Evolutionary conservation across 2,113 vertebrate genomes (phyloP), one percentile per base, ranked within the genome.

Genomic region (Paratilapia polleni): DNA sequence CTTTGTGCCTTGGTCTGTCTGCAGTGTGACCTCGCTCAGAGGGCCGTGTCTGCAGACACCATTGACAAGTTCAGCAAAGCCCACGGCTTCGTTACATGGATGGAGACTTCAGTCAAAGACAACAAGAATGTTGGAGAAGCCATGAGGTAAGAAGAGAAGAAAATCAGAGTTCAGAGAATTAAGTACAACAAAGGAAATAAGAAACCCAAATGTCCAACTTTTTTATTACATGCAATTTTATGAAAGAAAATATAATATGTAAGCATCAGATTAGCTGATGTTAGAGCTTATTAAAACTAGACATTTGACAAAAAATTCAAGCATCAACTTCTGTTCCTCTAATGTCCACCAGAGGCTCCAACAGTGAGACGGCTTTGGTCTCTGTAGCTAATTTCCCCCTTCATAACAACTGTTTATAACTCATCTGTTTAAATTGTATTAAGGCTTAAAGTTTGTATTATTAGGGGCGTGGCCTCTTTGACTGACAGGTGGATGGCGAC

Each of bases 51-150:
- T 4, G 90, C 94, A 56, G 96, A 97, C 6, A 95, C 96, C 78
- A 93, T 98, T 19, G 95, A 97, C 86, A 90, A 49, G 19, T 98
- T 98, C 95, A 97, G 97, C 88, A 96, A 96, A 82, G 96, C 96
- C 79, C 97, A 97, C 0, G 96, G 96, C 62, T 98, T 98, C 92
- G 91, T 92, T 5, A 93, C 96, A 0, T 98, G 97, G 97, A 96
- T 97, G 94, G 97, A 98, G 90, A 97, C 94, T 0, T 98, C 97
- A 0, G 97, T 97, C 74, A 98, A 98, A 91, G 97, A 98, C 13
- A 97, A 98, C 95, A 97, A 94, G 94, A 98, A 98, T 54, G 73
- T 98, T 24, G 95, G 88, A 6, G 96, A 98, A 77, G 90, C 97
- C 6, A 97, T 98, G 96, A 97, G 96, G 97, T 98, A 85, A 81